A percentile compares a stretch with the other conserved stretches of the same genome.
phyloP scores from a whole-genome alignment of 1,140 invertebrate species.

The Pseudomyrmex concolor region DNA sequence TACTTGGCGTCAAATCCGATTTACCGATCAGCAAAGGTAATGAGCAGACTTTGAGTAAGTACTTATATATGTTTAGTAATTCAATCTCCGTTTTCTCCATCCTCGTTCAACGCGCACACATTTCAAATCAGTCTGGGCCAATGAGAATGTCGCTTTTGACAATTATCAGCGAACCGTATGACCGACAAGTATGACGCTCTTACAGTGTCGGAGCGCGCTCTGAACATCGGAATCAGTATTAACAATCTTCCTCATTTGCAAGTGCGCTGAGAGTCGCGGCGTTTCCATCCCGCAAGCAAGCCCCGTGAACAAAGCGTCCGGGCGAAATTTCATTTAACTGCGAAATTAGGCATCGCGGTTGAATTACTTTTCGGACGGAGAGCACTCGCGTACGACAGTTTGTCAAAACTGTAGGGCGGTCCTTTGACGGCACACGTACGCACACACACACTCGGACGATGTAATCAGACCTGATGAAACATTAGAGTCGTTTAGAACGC shows the following conservation, averaged over 20 bases:
- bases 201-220: background rate
- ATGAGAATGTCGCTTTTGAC: conserved; percentile 16
- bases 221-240: conserved; percentile 51
- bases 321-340: conserved; percentile 63
- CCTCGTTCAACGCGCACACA: background rate
- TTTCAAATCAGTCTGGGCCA: conserved; percentile 17
- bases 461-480: conserved; percentile 41
- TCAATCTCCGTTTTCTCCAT: conserved; percentile 14
- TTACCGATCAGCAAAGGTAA: conserved; percentile 12
- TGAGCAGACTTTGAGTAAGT: conserved; percentile 19
- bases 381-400: conserved; percentile 36
- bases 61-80: conserved; percentile 40
- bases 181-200: conserved; percentile 1
- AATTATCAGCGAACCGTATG: conserved; percentile 37
- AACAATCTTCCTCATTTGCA: conserved; percentile 42
- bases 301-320: conserved; percentile 47
- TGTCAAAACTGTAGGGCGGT: conserved; percentile 32
- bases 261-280: background rate
- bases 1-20: conserved; percentile 29
- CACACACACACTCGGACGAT: background rate
- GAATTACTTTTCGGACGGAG: conserved; percentile 47
- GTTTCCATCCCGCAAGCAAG: conserved; percentile 37
- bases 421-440: conserved; percentile 17
- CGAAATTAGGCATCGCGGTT: conserved; percentile 57
- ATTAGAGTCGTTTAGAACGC: conserved; percentile 4